Percentiles rank a stretch among this genome's conserved stretches.
Evolutionary conservation across 2,797 vertebrate genomes (phyloP).

Genomic region (Betta splendens): DNA sequence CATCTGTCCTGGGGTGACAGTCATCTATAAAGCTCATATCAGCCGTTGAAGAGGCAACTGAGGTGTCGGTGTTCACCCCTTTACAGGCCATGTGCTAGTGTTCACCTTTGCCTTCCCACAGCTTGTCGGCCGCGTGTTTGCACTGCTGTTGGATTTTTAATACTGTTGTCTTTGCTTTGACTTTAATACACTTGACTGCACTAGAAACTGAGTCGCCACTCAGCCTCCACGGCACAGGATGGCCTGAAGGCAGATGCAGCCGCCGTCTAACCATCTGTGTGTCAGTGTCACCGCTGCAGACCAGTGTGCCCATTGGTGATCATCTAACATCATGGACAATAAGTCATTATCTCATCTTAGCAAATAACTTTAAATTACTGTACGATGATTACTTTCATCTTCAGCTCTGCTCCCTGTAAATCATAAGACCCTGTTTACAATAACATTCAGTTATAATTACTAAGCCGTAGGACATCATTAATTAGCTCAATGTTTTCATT

Average conservation of each 20-base stretch:
- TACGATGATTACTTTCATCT: conserved; percentile 26
- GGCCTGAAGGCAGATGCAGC: not conserved
- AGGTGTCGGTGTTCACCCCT: conserved; percentile 24
- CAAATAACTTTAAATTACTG: conserved; percentile 21
- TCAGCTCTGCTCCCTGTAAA: conserved; percentile 19
- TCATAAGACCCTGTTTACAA: conserved; percentile 49
- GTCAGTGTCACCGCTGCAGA: not conserved
- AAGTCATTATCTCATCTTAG: conserved; percentile 19
- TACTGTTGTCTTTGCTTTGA: conserved; percentile 18
- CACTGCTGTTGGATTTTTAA: conserved; percentile 16
- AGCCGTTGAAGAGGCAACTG: not conserved
- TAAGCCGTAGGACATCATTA: conserved; percentile 60
- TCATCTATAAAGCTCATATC: conserved; percentile 35
- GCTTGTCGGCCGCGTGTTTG: conserved; percentile 8
- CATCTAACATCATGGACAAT: conserved; percentile 8
- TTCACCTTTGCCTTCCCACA: conserved; percentile 19
- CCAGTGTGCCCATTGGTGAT: conserved; percentile 1
- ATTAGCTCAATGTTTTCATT: conserved; percentile 64
- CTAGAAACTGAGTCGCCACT: conserved; percentile 4
- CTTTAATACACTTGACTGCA: conserved; percentile 1
- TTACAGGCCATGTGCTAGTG: conserved; percentile 1
- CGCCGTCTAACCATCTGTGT: not conserved
- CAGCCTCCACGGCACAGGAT: conserved; percentile 4
- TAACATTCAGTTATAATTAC: conserved; percentile 60
- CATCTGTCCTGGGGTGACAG: conserved; percentile 23